Base-by-base conservation (phyloP, 2,113 vertebrate species). In the Orcinus orca region DNA sequence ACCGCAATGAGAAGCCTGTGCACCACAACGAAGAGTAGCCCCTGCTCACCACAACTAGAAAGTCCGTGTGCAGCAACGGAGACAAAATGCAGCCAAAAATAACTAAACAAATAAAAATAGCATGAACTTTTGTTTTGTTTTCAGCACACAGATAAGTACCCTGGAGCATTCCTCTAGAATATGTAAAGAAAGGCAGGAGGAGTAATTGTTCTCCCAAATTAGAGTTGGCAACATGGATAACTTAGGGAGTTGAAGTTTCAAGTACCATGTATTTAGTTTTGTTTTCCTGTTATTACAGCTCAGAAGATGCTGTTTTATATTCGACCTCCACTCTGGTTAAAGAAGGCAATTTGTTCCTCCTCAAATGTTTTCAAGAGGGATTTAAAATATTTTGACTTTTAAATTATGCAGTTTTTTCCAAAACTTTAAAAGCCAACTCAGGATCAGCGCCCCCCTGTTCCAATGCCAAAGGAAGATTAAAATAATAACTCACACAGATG, bases 351-450 rank as follows among this genome's bases (percentile, higher is more conserved):
- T 79, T 91, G 58, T 93, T 96, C 88, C 74, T 82, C 74, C 65
- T 60, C 33, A 80, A 70, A 97, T 50, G 85, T 50, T 86, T 96
- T 93, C 71, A 94, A 95, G 41, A 81, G 44, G 47, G 47, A 67
- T 90, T 89, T 83, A 38, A 94, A 97, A 71, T 86, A 93, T 25
- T 53, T 86, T 93, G 41, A 71, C 74, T 89, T 96, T 44, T 88
- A 76, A 86, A 74, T 89, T 60, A 65, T 21, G 25, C n/a, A 20
- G 10, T 33, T 68, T 73, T 83, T 9, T 62, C 6, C 41, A 29
- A n/a, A 85, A 82, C 60, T 74, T 97, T 73, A 68, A 73, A 85
- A 77, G 91, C 68, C 58, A 76, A 70, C 88, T 65, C 71, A 93
- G 6, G 25, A 63, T 86, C 50, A 63, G 58, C 15, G 26, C 1